Conservation (phyloP, 1,140 invertebrate genomes). For the Lepidurus couesii region DNA sequence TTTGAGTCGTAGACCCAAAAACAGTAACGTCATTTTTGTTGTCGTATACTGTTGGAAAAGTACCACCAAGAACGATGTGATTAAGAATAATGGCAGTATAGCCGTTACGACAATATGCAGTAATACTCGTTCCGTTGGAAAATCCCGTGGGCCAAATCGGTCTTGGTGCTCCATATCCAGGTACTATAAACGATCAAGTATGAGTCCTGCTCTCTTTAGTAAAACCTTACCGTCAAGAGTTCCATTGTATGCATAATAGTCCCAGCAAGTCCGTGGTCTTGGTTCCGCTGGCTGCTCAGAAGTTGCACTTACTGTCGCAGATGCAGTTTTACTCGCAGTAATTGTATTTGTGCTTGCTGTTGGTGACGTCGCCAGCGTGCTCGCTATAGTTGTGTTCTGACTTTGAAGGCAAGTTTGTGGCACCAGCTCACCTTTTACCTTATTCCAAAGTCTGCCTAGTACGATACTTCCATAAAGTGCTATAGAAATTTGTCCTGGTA, state of each 20-base stretch:
- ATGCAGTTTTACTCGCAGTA: neutral
- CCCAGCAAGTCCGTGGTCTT: neutral
- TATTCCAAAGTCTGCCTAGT: too few species aligned
- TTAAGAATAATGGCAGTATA: too few species aligned
- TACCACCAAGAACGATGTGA: too few species aligned
- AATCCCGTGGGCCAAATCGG: neutral
- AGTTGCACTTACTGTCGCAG: neutral
- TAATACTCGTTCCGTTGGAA: neutral
- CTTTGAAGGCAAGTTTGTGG: too few species aligned
- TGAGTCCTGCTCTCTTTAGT: neutral
- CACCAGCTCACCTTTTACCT: too few species aligned
- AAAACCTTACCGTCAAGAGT: neutral
- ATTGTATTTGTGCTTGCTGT: neutral
- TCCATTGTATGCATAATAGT: neutral
- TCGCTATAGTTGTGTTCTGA: too few species aligned
- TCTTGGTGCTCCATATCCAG: neutral
- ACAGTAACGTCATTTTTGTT: neutral
- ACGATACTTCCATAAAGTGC: too few species aligned
- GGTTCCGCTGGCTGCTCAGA: neutral
- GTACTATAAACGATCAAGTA: neutral
- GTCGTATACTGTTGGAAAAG: neutral
- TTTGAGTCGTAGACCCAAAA: neutral
- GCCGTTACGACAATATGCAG: neutral
- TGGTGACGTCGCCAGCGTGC: neutral
- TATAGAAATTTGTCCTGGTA: too few species aligned